These are phyloP conservation scores for Nephila pilipes DNA, from an alignment of 1,140 invertebrate genomes.

Conservation along the genomic window DNA sequence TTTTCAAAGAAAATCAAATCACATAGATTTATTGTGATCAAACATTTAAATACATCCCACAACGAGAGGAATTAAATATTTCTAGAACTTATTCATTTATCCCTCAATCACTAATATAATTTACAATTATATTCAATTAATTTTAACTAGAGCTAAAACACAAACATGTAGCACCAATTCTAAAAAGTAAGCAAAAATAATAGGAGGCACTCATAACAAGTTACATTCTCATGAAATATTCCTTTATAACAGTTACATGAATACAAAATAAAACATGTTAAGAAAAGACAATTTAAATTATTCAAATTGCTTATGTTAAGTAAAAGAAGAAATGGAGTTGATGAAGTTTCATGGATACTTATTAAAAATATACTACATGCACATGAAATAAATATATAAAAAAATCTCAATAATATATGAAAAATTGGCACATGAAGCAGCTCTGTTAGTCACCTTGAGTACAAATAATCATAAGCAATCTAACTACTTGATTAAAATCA, in stretches of 20 bases:
- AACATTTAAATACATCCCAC: no score
- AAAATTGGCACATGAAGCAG: not conserved
- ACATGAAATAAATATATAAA: not conserved
- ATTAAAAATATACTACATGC: not conserved
- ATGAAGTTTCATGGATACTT: not conserved
- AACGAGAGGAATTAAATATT: no score
- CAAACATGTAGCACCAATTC: not conserved
- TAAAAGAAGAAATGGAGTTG: not conserved
- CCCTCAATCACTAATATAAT: no score
- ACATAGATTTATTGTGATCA: no score
- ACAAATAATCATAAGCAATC: no score
- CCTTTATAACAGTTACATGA: not conserved
- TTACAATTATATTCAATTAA: no score
- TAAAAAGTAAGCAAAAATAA: not conserved
- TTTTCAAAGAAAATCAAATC: no score
- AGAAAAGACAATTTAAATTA: not conserved
- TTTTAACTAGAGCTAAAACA: no score
- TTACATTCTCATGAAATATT: no score
- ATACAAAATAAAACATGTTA: not conserved
- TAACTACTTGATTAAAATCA: no score
- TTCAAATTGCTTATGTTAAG: not conserved
- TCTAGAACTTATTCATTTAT: no score
- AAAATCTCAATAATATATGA: not conserved
- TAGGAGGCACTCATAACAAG: not conserved
- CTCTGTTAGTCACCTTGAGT: no score